These are phyloP conservation scores for Trematocara marginatum DNA, from an alignment of 2,113 vertebrate species.

Conservation along the genomic window DNA sequence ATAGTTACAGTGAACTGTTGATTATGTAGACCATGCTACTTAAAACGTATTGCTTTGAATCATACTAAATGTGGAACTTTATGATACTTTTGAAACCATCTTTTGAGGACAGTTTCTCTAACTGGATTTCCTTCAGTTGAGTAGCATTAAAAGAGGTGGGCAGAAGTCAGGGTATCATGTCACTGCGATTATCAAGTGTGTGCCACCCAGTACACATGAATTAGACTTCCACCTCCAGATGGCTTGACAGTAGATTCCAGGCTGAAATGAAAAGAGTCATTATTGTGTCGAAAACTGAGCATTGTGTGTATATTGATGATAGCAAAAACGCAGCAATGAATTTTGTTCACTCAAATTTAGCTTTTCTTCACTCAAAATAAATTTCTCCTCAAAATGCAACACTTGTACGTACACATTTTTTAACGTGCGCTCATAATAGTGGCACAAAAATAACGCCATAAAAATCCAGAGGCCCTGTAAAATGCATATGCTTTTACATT, in stretches of 20 bases:
- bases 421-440: neutral
- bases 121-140: neutral
- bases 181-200: neutral
- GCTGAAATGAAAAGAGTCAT: constrained; percentile 15
- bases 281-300: constrained; percentile 6
- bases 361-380: neutral
- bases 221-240: constrained; percentile 16
- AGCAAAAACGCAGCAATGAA: neutral
- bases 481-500: neutral
- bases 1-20: neutral
- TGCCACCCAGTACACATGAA: neutral
- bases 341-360: neutral
- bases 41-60: rapidly evolving
- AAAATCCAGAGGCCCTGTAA: neutral
- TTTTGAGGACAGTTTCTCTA: neutral
- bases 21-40: neutral
- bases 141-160: neutral
- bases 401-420: neutral
- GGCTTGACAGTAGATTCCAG: neutral
- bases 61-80: neutral
- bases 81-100: neutral
- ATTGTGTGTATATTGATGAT: neutral
- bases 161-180: neutral
- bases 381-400: neutral
- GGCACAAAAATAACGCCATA: neutral